Evolutionary conservation across 2,797 vertebrate genomes (phyloP).

Genomic region (Perodicticus potto): DNA sequence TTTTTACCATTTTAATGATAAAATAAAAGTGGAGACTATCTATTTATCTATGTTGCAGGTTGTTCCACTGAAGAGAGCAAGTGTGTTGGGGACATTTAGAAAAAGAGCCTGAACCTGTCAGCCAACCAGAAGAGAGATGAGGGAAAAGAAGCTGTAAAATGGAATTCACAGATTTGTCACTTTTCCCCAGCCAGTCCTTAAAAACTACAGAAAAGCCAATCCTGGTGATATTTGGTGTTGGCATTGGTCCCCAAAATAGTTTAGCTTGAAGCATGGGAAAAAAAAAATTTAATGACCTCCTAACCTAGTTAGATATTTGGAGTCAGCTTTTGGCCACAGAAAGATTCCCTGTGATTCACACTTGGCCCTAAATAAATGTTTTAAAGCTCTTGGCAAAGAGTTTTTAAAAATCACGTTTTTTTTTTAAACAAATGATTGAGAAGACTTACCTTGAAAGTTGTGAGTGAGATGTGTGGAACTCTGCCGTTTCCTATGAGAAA

Average conservation of each 20-base stretch:
- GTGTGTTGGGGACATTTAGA: not conserved
- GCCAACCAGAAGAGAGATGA: not conserved
- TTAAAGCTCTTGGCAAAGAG: not conserved
- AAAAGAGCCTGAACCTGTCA: not conserved
- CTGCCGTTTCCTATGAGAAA: not conserved
- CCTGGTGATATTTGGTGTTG: not conserved
- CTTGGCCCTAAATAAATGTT: not conserved
- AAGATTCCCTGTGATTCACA: not conserved
- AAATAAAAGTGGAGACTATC: not conserved
- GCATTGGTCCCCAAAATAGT: not conserved
- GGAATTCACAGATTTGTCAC: not conserved
- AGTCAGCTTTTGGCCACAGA: not conserved
- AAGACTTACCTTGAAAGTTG: constrained; percentile 2
- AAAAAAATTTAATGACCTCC: not conserved
- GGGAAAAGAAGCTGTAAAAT: not conserved
- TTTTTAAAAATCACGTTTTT: not conserved
- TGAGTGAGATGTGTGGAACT: not conserved
- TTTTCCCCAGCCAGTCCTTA: not conserved
- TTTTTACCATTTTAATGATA: not conserved
- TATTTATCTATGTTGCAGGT: not conserved
- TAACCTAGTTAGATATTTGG: not conserved
- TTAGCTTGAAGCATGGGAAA: not conserved
- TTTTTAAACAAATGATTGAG: not conserved
- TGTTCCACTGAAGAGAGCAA: not conserved
- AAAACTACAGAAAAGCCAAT: not conserved